These are phyloP conservation scores for Hirtodrosophila confusa DNA, from an alignment of 2,888 invertebrate species.

Conservation along the genomic window DNA sequence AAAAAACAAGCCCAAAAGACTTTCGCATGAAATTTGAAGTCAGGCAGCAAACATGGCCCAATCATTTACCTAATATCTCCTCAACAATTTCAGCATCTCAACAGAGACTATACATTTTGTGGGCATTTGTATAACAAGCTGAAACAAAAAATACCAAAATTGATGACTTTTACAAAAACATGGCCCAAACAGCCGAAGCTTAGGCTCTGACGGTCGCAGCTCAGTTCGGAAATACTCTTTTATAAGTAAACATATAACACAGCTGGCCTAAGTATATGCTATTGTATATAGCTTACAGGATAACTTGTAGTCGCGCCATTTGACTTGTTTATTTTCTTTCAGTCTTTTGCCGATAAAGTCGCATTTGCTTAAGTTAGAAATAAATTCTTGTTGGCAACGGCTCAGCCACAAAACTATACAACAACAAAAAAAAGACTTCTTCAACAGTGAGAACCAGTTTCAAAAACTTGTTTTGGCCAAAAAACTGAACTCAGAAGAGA, in stretches of 20 bases:
- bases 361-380: slow-evolving; percentile 77
- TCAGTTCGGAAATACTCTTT: too few relatives aligned
- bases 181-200: too few relatives aligned
- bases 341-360: slow-evolving; percentile 66
- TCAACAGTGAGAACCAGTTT: slow-evolving; percentile 67
- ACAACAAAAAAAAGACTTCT: slow-evolving; percentile 49
- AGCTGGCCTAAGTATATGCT: too few relatives aligned
- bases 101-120: too few relatives aligned
- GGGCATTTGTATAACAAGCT: too few relatives aligned
- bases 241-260: too few relatives aligned
- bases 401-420: slow-evolving; percentile 25
- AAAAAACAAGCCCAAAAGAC: slow-evolving; percentile 27
- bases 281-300: slow-evolving; percentile 24
- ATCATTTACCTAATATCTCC: slow-evolving; percentile 72
- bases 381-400: slow-evolving; percentile 67
- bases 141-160: too few relatives aligned
- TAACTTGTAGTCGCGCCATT: slow-evolving; percentile 39
- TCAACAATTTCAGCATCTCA: slow-evolving; percentile 1
- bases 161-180: too few relatives aligned
- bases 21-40: slow-evolving; percentile 44
- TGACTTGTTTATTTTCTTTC: slow-evolving; percentile 26
- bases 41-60: slow-evolving; percentile 36
- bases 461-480: slow-evolving; percentile 68
- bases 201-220: too few relatives aligned
- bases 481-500: slow-evolving; percentile 49